Percentiles rank a stretch among this genome's conserved stretches.
Conservation (phyloP, 2,888 invertebrate genomes). For the Plagiodera versicolora region DNA sequence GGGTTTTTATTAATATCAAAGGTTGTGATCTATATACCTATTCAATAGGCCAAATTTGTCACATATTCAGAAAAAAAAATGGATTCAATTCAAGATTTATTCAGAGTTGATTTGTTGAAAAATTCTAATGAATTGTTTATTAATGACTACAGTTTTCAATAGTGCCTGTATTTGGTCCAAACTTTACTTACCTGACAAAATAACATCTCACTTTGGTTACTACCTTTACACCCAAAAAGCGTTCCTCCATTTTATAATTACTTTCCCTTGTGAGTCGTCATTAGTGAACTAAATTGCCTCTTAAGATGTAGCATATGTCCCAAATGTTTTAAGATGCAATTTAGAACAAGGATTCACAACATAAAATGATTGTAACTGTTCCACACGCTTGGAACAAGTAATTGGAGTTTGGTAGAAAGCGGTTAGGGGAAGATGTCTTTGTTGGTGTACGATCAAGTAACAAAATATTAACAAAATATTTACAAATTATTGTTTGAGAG, state of each 20-base stretch:
- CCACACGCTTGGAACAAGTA: slow-evolving; percentile 48
- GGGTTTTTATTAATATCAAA: too few relatives aligned
- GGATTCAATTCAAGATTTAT: too few relatives aligned
- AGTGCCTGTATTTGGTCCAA: too few relatives aligned
- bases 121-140: too few relatives aligned
- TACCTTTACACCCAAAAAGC: neutral
- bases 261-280: slow-evolving; percentile 1
- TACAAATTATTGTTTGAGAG: too few relatives aligned
- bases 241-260: slow-evolving; percentile 5
- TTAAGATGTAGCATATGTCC: slow-evolving; percentile 42
- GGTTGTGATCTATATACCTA: too few relatives aligned
- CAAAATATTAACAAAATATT: slow-evolving; percentile 1
- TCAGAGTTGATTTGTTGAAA: too few relatives aligned
- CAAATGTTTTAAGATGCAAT: slow-evolving; percentile 47
- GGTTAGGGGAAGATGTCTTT: slow-evolving; percentile 42
- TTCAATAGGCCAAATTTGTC: too few relatives aligned
- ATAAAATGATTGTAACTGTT: slow-evolving; percentile 52
- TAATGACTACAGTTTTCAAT: too few relatives aligned
- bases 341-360: slow-evolving; percentile 48
- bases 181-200: too few relatives aligned
- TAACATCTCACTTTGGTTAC: neutral
- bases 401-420: slow-evolving; percentile 48
- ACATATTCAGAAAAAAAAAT: too few relatives aligned
- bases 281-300: slow-evolving; percentile 20
- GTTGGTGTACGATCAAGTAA: slow-evolving; percentile 18